Evolutionary conservation across 2,113 vertebrate species (phyloP), one percentile per base, ranked within the genome.

Genomic region (Paedocypris sp.): DNA sequence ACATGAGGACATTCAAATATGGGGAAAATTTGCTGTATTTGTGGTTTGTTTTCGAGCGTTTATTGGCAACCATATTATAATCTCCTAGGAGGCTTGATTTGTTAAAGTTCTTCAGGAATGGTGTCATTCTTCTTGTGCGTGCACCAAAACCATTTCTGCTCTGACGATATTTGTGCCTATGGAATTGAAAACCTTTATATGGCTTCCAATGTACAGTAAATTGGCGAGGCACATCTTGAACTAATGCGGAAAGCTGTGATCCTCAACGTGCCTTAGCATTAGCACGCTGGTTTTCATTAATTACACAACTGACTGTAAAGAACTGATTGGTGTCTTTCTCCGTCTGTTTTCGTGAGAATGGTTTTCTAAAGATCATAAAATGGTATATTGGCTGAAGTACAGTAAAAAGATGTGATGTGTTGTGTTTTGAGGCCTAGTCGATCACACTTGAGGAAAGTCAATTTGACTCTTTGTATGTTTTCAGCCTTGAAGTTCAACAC

Each of bases 151-250:
- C 63, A 43, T 65, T 54, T 60, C 60, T 51, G 35, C 46, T 63
- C 70, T 63, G 68, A 68, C 15, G 22, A 69, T 67, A 68, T 45
- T 65, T 66, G 67, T 75, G 62, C 75, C 68, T 70, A 74, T 56
- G 67, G 36, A 65, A 64, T 71, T 42, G 45, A 69, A 36, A 73
- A 58, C 62, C 67, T 60, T 72, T 66, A 62, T 62, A 65, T 70
- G 26, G 56, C 56, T 70, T 77, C 67, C 68, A 75, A 22, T 62
- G 7, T 72, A 71, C 60, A 58, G 68, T 58, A 68, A 68, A 68
- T 67, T 77, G 69, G 63, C 38, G 57, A 58, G 36, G 46, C 61
- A 64, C 63, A 73, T 69, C 51, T 70, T 69, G 65, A 75, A 70
- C 50, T 63, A 53, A 73, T 70, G 65, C 57, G 53, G 42, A 68